A percentile compares a stretch with the other conserved stretches of the same genome.
phyloP scores from a whole-genome alignment of 2,888 invertebrate species.

The Hypercompe scribonia region DNA sequence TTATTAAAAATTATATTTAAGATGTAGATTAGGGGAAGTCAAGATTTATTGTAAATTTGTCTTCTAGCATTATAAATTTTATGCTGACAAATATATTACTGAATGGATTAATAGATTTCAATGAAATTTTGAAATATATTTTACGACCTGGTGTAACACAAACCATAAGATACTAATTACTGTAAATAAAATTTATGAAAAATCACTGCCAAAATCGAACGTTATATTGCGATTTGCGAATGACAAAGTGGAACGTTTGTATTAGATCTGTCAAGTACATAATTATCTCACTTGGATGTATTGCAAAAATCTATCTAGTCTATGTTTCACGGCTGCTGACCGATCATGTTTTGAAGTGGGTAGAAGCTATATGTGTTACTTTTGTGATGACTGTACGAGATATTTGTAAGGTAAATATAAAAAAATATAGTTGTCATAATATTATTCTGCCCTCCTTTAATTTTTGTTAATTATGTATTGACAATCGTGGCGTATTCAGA shows the following conservation, averaged over 20 bases:
- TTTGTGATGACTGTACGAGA: constrained; percentile 85
- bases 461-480: constrained; percentile 25
- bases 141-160: neutral
- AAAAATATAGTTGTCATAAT: constrained; percentile 41
- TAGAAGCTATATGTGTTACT: constrained; percentile 80
- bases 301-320: constrained; percentile 52
- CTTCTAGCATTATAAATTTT: neutral
- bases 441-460: constrained; percentile 19
- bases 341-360: constrained; percentile 85
- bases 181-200: neutral
- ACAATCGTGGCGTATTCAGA: constrained; percentile 39
- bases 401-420: constrained; percentile 79
- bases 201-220: neutral
- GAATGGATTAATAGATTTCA: neutral
- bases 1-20: too few species aligned
- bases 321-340: constrained; percentile 71
- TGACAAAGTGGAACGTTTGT: neutral
- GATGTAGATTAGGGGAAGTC: neutral
- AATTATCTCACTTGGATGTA: constrained; percentile 31
- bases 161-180: neutral
- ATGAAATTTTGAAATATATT: neutral
- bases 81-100: neutral
- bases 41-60: neutral
- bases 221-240: neutral
- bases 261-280: constrained; percentile 32